Evolutionary conservation across 2,797 vertebrate species (phyloP), one percentile per base, ranked within the genome.

Genomic region (Miopithecus talapoin): DNA sequence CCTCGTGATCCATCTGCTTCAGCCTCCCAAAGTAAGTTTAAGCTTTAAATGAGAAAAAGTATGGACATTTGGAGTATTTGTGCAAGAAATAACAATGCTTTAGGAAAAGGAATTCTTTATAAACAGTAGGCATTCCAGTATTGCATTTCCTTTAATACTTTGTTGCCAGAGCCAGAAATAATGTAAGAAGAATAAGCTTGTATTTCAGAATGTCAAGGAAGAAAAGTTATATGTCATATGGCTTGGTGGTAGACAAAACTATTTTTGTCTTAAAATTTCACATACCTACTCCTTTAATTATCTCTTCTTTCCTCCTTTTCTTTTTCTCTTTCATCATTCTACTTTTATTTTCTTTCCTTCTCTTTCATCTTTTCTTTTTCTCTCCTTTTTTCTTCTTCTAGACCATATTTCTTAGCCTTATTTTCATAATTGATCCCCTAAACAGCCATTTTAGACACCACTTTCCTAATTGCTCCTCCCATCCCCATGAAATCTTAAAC

Each of bases 201-300:
- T 91, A 79, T 91, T 97, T 89, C 68, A 85, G 84, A 98, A 95
- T 95, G 75, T 85, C 61, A 89, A 94, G 83, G 46, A n/a, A 74
- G 83, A 93, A 64, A 76, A 83, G 39, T 90, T 96, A 41, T 93
- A 50, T 85, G 90, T 91, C 76, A 76, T 86, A 86, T 95, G 81
- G 48, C 64, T 97, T 57, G 72, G 84, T 90, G 90, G 87, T 53
- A 96, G 93, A 94, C 85, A 89, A 97, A 93, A 74, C 36, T 90
- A 61, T 95, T 96, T 95, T 94, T 90, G 84, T 94, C 91, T 92
- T 94, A 95, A 84, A 96, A 87, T 93, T 95, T 59, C 92, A 92
- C 48, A 80, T 70, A 95, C 55, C 78, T 91, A 85, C 92, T 95
- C n/a, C 30, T 91, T 75, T 83, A 68, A 41, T 85, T 79, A 43